Evolutionary conservation across 2,888 invertebrate species (phyloP).

Genomic region (Agrochola litura): DNA sequence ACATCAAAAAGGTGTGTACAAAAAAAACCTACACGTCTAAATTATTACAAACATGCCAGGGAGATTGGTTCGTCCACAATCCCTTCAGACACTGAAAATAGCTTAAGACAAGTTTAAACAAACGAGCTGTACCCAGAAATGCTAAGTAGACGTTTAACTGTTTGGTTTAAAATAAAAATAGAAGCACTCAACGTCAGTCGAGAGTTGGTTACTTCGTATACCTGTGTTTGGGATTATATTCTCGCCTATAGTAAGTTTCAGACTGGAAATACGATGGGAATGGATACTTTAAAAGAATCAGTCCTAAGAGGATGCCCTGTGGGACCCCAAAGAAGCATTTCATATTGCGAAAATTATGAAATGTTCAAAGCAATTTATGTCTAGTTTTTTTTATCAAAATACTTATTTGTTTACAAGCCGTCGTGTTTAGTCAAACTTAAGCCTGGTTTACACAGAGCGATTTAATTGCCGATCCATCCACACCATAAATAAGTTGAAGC

Average conservation of each 20-base stretch:
- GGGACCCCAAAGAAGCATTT: background rate
- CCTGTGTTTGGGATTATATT: slow-evolving; percentile 52
- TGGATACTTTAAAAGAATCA: background rate
- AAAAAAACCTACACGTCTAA: slow-evolving; percentile 56
- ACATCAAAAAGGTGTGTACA: slow-evolving; percentile 64
- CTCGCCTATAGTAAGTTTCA: slow-evolving; percentile 9
- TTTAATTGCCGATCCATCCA: background rate
- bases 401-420: background rate
- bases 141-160: slow-evolving; percentile 82
- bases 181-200: slow-evolving; percentile 77
- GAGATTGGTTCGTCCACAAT: slow-evolving; percentile 68
- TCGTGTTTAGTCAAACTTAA: background rate
- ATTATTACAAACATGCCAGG: slow-evolving; percentile 65
- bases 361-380: background rate
- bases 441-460: background rate
- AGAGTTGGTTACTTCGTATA: slow-evolving; percentile 45
- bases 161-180: slow-evolving; percentile 85
- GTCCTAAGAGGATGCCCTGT: slow-evolving; percentile 5
- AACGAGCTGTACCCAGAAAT: slow-evolving; percentile 79
- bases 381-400: background rate
- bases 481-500: no score
- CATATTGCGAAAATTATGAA: background rate
- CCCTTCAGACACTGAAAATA: slow-evolving; percentile 83
- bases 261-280: background rate
- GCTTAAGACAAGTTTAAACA: slow-evolving; percentile 75